phyloP scores from a whole-genome alignment of 2,113 vertebrate species.

The Sarotherodon lohbergeri region DNA sequence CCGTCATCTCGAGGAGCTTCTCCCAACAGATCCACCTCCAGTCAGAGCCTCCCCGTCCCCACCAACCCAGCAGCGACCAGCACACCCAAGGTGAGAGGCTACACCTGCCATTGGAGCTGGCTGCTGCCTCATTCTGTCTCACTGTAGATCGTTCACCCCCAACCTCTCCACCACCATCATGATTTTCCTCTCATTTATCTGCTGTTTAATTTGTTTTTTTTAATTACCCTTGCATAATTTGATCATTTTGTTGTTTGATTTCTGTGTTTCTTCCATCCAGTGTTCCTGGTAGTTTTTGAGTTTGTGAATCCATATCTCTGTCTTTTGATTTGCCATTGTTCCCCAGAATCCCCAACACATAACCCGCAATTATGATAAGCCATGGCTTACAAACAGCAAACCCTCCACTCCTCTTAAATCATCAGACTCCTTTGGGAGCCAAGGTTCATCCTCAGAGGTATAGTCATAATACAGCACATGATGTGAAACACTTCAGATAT shows the following conservation, averaged over 20 bases:
- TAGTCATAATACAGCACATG: slow-evolving; percentile 65
- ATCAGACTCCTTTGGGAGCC: slow-evolving; percentile 90
- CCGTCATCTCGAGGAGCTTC: slow-evolving; percentile 91
- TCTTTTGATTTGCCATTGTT: slow-evolving; percentile 92
- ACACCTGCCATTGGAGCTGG: not conserved
- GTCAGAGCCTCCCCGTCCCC: slow-evolving; percentile 80
- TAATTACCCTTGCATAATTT: not conserved
- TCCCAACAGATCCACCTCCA: slow-evolving; percentile 91
- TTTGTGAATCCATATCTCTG: slow-evolving; percentile 73
- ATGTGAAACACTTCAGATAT: slow-evolving; percentile 5
- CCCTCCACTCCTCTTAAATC: slow-evolving; percentile 92
- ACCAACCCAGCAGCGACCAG: slow-evolving; percentile 54
- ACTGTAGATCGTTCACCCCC: not conserved
- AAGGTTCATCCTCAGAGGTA: slow-evolving; percentile 96
- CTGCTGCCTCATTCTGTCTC: not conserved
- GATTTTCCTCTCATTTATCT: not conserved
- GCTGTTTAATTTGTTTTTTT: not conserved
- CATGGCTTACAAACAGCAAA: slow-evolving; percentile 99
- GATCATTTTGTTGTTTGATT: not conserved
- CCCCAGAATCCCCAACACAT: slow-evolving; percentile 95
- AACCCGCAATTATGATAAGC: slow-evolving; percentile 99
- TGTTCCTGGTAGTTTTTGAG: slow-evolving; percentile 53
- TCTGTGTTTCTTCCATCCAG: slow-evolving; percentile 17
- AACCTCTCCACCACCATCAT: not conserved
- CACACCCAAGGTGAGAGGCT: slow-evolving; percentile 82